Base-by-base conservation (phyloP, 2,888 invertebrate species). In the Lepidonotus clava region DNA sequence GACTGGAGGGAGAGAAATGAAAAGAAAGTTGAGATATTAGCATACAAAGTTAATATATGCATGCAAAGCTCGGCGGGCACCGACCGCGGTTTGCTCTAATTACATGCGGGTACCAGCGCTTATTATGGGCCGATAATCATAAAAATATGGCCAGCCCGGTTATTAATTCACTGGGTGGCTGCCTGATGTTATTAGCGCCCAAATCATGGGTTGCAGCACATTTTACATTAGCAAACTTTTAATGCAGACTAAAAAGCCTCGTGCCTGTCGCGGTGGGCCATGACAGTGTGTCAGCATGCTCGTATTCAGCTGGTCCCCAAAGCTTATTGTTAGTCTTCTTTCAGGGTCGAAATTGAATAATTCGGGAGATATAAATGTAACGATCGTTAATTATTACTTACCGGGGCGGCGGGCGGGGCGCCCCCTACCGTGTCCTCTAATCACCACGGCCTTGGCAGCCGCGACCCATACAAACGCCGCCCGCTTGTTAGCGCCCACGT, bases 381-480 rank as follows among this genome's bases (percentile, higher is more conserved):
- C 71, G 71, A 71, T 11, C 71, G 71, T 71, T 71, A 71, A 71
- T 71, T 71, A 71, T 71, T 71, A 71, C 71, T 71, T 71, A 71
- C 71, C 8, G 71, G 8, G 18, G 5, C 5, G 36, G 36, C 6
- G 71, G 11, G 28, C 8, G 36, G 2, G 36, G 36, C 36, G 71
- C 71, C 71, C 71, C 71, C 71, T 71, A 38, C 36, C 36, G 71
- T 36, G 36, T 11, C 36, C 71, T 38, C 14, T 71, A 71, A 36
- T 38, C 34, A 71, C n/a, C 71, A 18, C 71, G 36, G 8, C 34
- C 5, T 14, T 18, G 8, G 8, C 46, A 8, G 56, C 56, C 56
- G 21, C 56, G 5, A 5, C 18, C 56, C 56, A 18, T 46, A 11
- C 46, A 18, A 18, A 46, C 46, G 46, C 46, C 46, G 8, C 8